Conservation (phyloP, 2,888 invertebrate species). For the Caenorhabditis virilis region DNA sequence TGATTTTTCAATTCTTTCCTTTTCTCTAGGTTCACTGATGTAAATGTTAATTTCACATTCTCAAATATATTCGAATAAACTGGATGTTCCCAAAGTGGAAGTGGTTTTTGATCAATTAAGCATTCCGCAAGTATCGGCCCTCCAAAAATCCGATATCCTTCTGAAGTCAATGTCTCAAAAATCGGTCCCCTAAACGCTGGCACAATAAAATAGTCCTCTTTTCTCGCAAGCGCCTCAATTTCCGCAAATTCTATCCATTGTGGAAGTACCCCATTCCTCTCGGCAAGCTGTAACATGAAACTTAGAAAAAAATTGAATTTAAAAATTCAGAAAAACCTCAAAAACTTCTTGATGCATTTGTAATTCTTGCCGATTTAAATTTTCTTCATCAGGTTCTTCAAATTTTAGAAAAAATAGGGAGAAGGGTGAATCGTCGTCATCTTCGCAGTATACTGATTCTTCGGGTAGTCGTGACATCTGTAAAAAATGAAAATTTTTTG, state of each 20-base stretch:
- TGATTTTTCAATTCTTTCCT: constrained; percentile 15
- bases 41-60: constrained; percentile 39
- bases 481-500: not conserved
- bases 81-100: constrained; percentile 44
- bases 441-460: constrained; percentile 28
- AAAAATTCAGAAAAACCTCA: constrained; percentile 4
- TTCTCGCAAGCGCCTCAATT: constrained; percentile 5
- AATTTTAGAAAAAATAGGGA: constrained; percentile 21
- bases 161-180: constrained; percentile 12
- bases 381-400: constrained; percentile 1
- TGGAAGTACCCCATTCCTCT: constrained; percentile 16
- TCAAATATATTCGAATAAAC: constrained; percentile 40
- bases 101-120: constrained; percentile 13
- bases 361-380: constrained; percentile 3
- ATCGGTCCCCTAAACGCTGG: constrained; percentile 33
- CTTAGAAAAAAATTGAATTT: not conserved
- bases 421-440: constrained; percentile 21
- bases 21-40: constrained; percentile 14
- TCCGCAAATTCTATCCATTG: constrained; percentile 29
- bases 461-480: constrained; percentile 10
- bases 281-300: constrained; percentile 9
- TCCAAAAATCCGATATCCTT: constrained; percentile 25
- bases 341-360: constrained; percentile 2
- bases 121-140: constrained; percentile 39
- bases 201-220: constrained; percentile 34